phyloP scores from a whole-genome alignment of 2,797 vertebrate genomes.

The Danionella dracula region DNA sequence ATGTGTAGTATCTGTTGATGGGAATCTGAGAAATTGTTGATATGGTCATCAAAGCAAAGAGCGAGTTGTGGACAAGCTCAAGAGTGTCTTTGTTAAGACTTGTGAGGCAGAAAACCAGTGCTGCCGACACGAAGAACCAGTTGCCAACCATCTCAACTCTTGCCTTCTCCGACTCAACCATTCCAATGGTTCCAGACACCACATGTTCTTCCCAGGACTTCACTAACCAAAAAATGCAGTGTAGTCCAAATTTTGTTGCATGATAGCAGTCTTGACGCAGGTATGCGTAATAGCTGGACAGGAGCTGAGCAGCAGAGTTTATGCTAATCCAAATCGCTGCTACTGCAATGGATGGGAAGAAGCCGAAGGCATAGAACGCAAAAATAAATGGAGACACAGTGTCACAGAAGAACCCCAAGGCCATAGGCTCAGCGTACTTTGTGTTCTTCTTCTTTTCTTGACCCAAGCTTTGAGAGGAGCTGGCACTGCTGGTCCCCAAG shows the following conservation, averaged over 20 bases:
- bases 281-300: slow-evolving; percentile 81
- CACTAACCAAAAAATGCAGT: slow-evolving; percentile 79
- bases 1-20: slow-evolving; percentile 56
- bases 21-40: slow-evolving; percentile 79
- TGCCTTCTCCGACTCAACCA: slow-evolving; percentile 39
- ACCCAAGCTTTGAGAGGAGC: slow-evolving; percentile 63
- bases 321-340: slow-evolving; percentile 78
- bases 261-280: slow-evolving; percentile 78
- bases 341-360: slow-evolving; percentile 69
- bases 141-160: slow-evolving; percentile 74
- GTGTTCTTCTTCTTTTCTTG: slow-evolving; percentile 88
- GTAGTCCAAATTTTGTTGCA: slow-evolving; percentile 78
- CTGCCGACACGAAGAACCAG: slow-evolving; percentile 80
- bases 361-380: slow-evolving; percentile 81
- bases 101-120: slow-evolving; percentile 68
- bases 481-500: slow-evolving; percentile 70
- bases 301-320: slow-evolving; percentile 71
- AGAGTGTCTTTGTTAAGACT: slow-evolving; percentile 74
- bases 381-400: slow-evolving; percentile 76
- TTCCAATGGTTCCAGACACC: slow-evolving; percentile 50
- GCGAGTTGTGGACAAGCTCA: slow-evolving; percentile 75
- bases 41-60: slow-evolving; percentile 72
- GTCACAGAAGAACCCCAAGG: slow-evolving; percentile 79
- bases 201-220: slow-evolving; percentile 83
- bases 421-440: slow-evolving; percentile 87